These are phyloP conservation scores for Cynopterus brachyotis DNA, from an alignment of 2,113 vertebrate genomes.

Conservation along the genomic window DNA sequence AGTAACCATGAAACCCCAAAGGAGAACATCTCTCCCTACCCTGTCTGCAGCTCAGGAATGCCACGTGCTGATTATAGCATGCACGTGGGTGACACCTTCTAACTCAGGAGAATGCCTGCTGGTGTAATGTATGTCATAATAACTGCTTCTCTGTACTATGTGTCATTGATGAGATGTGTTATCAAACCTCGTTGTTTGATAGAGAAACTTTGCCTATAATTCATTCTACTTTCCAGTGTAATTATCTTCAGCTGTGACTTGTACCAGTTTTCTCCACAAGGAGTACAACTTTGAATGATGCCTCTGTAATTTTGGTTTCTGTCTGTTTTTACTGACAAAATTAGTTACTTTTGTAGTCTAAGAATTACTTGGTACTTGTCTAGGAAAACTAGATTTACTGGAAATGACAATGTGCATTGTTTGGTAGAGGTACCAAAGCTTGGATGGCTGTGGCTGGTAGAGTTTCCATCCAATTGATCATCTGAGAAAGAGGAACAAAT, in stretches of 20 bases:
- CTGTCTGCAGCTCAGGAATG: background rate
- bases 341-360: background rate
- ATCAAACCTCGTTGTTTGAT: background rate
- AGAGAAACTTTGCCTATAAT: background rate
- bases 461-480: background rate
- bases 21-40: background rate
- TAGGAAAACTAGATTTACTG: background rate
- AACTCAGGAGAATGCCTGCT: background rate
- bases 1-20: background rate
- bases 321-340: background rate
- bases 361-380: background rate
- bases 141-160: background rate
- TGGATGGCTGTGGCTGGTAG: background rate
- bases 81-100: accelerated
- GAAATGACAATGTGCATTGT: background rate
- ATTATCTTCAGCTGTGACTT: background rate
- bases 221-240: background rate
- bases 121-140: accelerated
- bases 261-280: background rate
- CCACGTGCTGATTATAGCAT: background rate
- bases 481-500: background rate
- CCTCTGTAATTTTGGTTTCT: background rate
- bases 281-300: background rate
- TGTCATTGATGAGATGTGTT: background rate
- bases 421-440: background rate